Base-by-base conservation (phyloP, 37 sponge, comb jelly and placozoan genomes). In the Oopsacas minuta region DNA sequence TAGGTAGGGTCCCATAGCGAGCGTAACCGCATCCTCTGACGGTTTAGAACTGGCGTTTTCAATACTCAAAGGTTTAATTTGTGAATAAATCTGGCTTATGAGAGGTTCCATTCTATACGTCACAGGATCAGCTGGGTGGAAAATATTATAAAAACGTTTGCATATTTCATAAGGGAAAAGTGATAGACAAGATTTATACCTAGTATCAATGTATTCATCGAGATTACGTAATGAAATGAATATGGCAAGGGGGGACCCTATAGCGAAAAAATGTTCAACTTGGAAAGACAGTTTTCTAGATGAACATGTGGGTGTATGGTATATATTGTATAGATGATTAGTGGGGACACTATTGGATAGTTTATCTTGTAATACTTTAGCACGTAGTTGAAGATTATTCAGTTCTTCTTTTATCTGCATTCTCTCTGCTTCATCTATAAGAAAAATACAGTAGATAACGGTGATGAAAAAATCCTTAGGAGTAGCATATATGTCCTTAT, bases 51-150 rank as follows among this genome's bases (percentile, higher is more conserved):
- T 46, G 0, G 94, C 88, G 46, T 23, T 86, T 81, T 91, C 94
- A 52, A 95, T 32, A 22, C 84, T 88, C 12, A 95, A 88, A 46
- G 93, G 95, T 32, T 49, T 85, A 28, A 92, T 42, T 23, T 87
- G 82, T 20, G 88, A 23, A 85, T 94, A 94, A 38, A 85, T n/a
- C 0, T 82, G 82, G 52, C 88, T 90, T 23, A 94, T 36, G 0
- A 94, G 87, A 36, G 95, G 95, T 91, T 94, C 95, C 81, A 91
- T 82, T 36, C 95, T 85, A 52, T 92, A 94, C 12, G 93, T 93
- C 38, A 94, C 84, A 37, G 93, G 91, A 86, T 94, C 95, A 28
- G 95, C 87, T 22, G 92, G 95, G 81, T 94, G 95, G 81, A 91
- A 92, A 20, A 94, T 83, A 83, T 94, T 94, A 85, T 92, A 88